Evolutionary conservation across 2,113 vertebrate genomes (phyloP), one percentile per base, ranked within the genome.

Genomic region (Lepidothrix coronata): DNA sequence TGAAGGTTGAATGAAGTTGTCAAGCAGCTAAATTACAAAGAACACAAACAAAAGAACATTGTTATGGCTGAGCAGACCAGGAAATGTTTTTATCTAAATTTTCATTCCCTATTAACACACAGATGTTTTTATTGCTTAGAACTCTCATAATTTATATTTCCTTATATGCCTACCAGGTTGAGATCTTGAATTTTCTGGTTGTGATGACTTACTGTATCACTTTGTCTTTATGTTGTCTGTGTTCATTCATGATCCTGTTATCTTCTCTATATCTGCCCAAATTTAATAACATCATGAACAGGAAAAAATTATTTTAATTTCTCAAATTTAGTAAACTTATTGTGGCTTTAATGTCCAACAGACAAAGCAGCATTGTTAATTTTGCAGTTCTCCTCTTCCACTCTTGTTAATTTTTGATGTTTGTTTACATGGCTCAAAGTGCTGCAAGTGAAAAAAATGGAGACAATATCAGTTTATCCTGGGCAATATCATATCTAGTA

Each of bases 1-100:
- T 96, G 97, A 97, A 96, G 95, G 95, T 94, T 97, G 97, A 98
- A 97, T 98, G 97, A 98, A 98, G 97, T 96, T 97, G 97, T 98
- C 97, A 97, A 94, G 95, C 94, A 95, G 94, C 97, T 97, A 54
- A 96, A 97, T 97, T 97, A 81, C 93, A 94, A 96, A 97, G 94
- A 96, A 89, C 76, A 81, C 66, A 55, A 95, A 96, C 88, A 86
- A 89, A 91, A 88, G 61, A 83, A 70, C 54, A 35, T 16, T 15
- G 62, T 68, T 66, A 88, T 41, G 57, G 90, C 59, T 80, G 77
- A 95, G n/a, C 24, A 59, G 52, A 51, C 8, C 30, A 54, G 89
- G 57, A 76, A 75, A 71, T 65, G 54, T 54, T 90, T 88, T 92
- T 91, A 85, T 96, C 95, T 92, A 89, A 81, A 84, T 92, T 78